phyloP scores from a whole-genome alignment of 1,140 invertebrate genomes.

The Drosophila gunungcola region DNA sequence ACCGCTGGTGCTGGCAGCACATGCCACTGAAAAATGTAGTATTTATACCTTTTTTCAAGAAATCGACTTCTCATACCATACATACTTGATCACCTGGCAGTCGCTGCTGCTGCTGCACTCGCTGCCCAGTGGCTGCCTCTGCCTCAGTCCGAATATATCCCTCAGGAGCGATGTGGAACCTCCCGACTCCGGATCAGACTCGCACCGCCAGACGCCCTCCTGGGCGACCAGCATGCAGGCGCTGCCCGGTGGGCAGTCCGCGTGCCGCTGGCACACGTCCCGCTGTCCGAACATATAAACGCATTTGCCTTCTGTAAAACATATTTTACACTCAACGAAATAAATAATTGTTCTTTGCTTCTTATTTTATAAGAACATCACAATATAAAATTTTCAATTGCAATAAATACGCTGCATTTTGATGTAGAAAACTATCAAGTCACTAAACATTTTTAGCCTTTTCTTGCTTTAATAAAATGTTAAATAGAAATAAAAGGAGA shows the following conservation, averaged over 20 bases:
- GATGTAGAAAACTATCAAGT: no score
- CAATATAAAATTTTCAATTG: no score
- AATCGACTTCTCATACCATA: slow-evolving; percentile 2
- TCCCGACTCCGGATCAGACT: slow-evolving; percentile 69
- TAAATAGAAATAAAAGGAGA: no score
- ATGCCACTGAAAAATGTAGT: slow-evolving; percentile 87
- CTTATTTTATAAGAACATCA: no score
- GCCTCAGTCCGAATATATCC: slow-evolving; percentile 52
- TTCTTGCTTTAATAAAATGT: no score
- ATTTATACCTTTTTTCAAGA: neutral
- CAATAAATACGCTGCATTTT: no score
- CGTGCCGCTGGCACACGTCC: slow-evolving; percentile 90
- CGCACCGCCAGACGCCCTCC: slow-evolving; percentile 90
- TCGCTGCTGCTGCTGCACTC: slow-evolving; percentile 93
- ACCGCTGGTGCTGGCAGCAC: slow-evolving; percentile 94
- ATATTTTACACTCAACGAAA: neutral
- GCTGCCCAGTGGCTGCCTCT: slow-evolving; percentile 92
- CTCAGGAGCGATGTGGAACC: slow-evolving; percentile 27
- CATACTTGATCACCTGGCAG: slow-evolving; percentile 90
- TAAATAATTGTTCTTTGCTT: no score
- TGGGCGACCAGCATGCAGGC: slow-evolving; percentile 88
- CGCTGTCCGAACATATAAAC: slow-evolving; percentile 90
- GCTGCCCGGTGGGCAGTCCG: slow-evolving; percentile 91
- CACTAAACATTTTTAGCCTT: no score
- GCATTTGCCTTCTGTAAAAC: slow-evolving; percentile 87